Evolutionary conservation across 2,888 invertebrate genomes (phyloP), one percentile per base, ranked within the genome.

Genomic region (Cosmia trapezina): DNA sequence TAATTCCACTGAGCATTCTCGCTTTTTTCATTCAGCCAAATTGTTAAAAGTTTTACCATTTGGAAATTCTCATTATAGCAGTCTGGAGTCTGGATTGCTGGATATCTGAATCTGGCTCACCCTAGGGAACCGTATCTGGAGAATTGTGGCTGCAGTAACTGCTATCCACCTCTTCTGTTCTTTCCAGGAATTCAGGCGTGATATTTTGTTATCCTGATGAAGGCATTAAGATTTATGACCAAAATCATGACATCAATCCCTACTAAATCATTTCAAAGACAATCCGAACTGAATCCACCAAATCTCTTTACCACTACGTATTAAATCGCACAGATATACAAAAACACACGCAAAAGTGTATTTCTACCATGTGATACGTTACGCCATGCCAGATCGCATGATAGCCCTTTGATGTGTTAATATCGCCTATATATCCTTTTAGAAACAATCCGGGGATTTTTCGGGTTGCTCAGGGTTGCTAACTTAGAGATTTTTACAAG

Each of bases 381-480:
- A 61, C 66, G 70, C 73, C 73, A 79, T 83, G 87, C 85, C 85
- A 85, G 82, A 83, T 87, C 80, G 85, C 83, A 81, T 83, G 86
- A 84, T 83, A 84, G 75, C 53, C 69, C 84, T 86, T 87, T 89
- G 89, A 87, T 88, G 88, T 88, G 89, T 84, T 89, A 89, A 88
- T 88, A 88, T 87, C 73, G 81, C 57, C 64, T 67, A 70, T 84
- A 86, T 86, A 86, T 86, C 82, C 83, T 70, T 83, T 84, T 77
- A 73, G 81, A 79, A 86, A 83, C 84, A 85, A 88, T 86, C 72
- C 80, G 41, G 65, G 80, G 80, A 78, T 79, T 80, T 81, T 76
- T 67, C 64, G 71, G 70, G 65, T 72, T 64, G 33, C 28, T 8
- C 41, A 83, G 86, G 76, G 83, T 60, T 80, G 73, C 1, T 11